Base-by-base conservation (phyloP, 2,113 vertebrate species). In the Cephalopholis sonnerati region DNA sequence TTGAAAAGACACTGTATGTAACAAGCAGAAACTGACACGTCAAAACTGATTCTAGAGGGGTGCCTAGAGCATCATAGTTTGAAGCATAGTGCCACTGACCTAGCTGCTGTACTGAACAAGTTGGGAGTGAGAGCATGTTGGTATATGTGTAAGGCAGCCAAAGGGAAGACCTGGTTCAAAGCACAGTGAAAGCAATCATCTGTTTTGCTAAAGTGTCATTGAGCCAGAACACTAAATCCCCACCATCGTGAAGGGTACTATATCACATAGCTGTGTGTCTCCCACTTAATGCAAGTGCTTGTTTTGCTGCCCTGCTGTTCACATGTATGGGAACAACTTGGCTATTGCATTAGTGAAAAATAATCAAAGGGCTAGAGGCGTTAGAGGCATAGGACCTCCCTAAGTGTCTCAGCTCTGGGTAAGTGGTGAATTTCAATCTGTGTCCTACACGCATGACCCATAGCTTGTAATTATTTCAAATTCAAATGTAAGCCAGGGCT, bases 151-250 rank as follows among this genome's bases (percentile, higher is more conserved):
- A 58, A 22, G 27, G 4, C 55, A 67, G 24, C 54, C 2, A 69
- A 50, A 70, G 20, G 22, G 7, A 25, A 76, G n/a, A 39, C 17
- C 7, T n/a, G 22, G 20, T 48, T 58, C 27, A 29, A 25, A 44
- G 55, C 64, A 55, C 53, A 67, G 22, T 54, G n/a, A 53, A 25
- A 27, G 53, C 27, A 36, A 66, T 70, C 48, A n/a, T 74, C 44
- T 66, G 22, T 5, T 66, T n/a, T 25, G 54, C 58, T 25, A 12
- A 61, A 70, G 55, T 77, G 61, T 75, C 65, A 50, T 18, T 59
- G 41, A 72, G 29, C 39, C 32, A 83, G 18, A 66, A 24, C 24
- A 54, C 25, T 50, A 55, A 50, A 62, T 51, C 51, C 25, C 9
- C 41, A n/a, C 46, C n/a, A 54, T 17, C 51, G 50, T 1, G 1